These are phyloP conservation scores for Drosophila kambysellisi DNA, from an alignment of 2,888 invertebrate species.

Conservation along the genomic window DNA sequence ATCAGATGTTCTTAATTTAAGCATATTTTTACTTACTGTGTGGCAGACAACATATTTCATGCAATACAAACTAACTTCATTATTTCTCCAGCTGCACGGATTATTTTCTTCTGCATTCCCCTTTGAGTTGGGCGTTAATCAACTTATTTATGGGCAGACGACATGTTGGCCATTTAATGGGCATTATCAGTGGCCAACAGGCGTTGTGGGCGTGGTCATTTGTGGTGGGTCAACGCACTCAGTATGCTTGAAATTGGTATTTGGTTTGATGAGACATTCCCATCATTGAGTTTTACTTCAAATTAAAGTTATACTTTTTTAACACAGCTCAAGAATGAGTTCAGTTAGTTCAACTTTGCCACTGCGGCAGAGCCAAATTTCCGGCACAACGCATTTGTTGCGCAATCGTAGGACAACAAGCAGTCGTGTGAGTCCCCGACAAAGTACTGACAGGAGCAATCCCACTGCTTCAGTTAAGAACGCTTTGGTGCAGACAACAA, in stretches of 20 bases:
- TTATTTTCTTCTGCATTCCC: not conserved
- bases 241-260: constrained; percentile 13
- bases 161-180: constrained; percentile 52
- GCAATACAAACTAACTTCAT: constrained; percentile 10
- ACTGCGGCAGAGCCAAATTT: constrained; percentile 13
- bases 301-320: constrained; percentile 25
- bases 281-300: constrained; percentile 46
- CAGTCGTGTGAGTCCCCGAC: constrained; percentile 6
- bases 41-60: not conserved
- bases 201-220: constrained; percentile 12
- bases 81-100: constrained; percentile 3
- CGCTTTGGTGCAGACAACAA: constrained; percentile 10
- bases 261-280: not conserved
- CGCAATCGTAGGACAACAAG: constrained; percentile 51
- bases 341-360: constrained; percentile 2
- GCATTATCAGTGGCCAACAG: constrained; percentile 51
- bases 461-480: constrained; percentile 13
- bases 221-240: constrained; percentile 33
- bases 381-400: constrained; percentile 30
- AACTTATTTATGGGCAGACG: constrained; percentile 60
- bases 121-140: constrained; percentile 45
- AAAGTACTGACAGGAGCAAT: constrained; percentile 8
- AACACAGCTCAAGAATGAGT: constrained; percentile 6
- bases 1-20: not conserved
- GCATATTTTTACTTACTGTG: not conserved